A percentile compares a stretch with the other conserved stretches of the same genome.
phyloP scores from a whole-genome alignment of 1,140 invertebrate species.

The Drosophila truncata region DNA sequence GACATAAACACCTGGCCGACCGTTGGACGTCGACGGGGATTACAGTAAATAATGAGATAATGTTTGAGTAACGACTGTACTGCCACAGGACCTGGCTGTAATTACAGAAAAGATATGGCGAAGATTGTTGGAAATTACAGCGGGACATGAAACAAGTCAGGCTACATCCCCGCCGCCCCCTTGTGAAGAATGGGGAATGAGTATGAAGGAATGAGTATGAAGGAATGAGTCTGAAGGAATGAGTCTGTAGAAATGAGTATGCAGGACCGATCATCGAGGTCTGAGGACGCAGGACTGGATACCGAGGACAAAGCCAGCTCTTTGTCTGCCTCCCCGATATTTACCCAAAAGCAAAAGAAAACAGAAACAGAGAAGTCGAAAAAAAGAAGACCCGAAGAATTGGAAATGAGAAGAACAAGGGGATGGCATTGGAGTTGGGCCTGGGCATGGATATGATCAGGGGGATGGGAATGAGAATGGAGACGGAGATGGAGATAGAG shows the following conservation, averaged over 20 bases:
- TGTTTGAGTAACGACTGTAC: slow-evolving; percentile 28
- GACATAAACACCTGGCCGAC: slow-evolving; percentile 73
- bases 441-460: neutral
- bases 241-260: neutral
- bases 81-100: slow-evolving; percentile 33
- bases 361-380: slow-evolving; percentile 4
- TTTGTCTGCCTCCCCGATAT: slow-evolving; percentile 46
- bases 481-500: neutral
- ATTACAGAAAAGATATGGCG: slow-evolving; percentile 31
- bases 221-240: neutral
- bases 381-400: slow-evolving; percentile 14
- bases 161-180: slow-evolving; percentile 17
- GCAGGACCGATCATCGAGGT: too few relatives aligned
- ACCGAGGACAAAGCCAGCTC: slow-evolving; percentile 61
- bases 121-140: slow-evolving; percentile 53
- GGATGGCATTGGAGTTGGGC: neutral
- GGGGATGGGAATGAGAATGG: neutral
- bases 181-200: neutral
- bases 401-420: slow-evolving; percentile 5
- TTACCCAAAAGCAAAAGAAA: slow-evolving; percentile 14
- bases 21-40: slow-evolving; percentile 17
- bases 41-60: slow-evolving; percentile 48
- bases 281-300: slow-evolving; percentile 4
- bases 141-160: slow-evolving; percentile 47
- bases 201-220: neutral